Conservation (phyloP, 2,888 invertebrate genomes). For the Cryptocheilus praepositus region DNA sequence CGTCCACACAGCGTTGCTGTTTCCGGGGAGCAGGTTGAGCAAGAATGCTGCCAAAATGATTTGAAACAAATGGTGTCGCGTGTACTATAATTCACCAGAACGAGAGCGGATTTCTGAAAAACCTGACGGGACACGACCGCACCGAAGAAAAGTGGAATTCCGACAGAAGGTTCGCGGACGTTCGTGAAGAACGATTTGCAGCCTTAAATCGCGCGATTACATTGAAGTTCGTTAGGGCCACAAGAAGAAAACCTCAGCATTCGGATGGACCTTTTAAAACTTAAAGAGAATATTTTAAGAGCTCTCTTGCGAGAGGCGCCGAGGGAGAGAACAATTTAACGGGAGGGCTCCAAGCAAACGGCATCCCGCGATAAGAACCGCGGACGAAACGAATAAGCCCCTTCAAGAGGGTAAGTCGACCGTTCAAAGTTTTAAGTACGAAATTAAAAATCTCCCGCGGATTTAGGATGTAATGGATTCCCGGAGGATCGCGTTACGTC, state of each 20-base stretch:
- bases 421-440: constrained; percentile 24
- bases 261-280: constrained; percentile 10
- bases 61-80: neutral
- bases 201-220: too few relatives aligned
- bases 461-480: constrained; percentile 5
- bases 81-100: neutral
- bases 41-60: too few relatives aligned
- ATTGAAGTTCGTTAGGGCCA: neutral
- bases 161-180: too few relatives aligned
- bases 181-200: too few relatives aligned
- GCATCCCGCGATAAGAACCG: constrained; percentile 8
- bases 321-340: constrained; percentile 18
- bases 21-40: too few relatives aligned
- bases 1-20: too few relatives aligned
- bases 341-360: constrained; percentile 1
- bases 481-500: neutral
- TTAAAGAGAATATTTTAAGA: constrained; percentile 11
- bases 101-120: too few relatives aligned
- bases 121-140: too few relatives aligned
- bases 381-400: constrained; percentile 27
- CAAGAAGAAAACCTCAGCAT: neutral
- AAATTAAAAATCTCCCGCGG: constrained; percentile 20
- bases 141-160: too few relatives aligned
- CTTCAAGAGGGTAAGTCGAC: constrained; percentile 11
- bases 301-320: neutral